phyloP scores from a whole-genome alignment of 1,140 invertebrate species.

The Laupala kohalensis region DNA sequence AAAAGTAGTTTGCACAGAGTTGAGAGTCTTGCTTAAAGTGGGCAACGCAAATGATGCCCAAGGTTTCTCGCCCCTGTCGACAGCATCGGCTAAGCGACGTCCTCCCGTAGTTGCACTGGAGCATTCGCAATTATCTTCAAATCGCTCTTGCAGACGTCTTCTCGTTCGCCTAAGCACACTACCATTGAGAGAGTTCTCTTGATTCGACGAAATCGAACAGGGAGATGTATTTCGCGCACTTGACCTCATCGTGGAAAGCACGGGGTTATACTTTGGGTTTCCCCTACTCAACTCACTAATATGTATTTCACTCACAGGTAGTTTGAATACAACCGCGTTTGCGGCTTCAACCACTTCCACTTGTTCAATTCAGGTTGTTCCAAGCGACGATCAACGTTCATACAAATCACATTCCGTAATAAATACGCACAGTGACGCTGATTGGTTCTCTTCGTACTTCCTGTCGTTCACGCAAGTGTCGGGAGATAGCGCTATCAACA shows the following conservation, averaged over 20 bases:
- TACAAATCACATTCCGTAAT: no score
- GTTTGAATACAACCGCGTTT: background rate
- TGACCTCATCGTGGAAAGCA: background rate
- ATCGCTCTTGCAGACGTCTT: conserved; percentile 30
- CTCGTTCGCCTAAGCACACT: conserved; percentile 13
- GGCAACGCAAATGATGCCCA: conserved; percentile 30
- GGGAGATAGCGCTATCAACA: no score
- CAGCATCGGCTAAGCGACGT: no score
- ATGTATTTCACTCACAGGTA: background rate
- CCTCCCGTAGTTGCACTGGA: conserved; percentile 13
- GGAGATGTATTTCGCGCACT: background rate
- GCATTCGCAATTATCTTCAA: conserved; percentile 27
- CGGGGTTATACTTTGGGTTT: background rate
- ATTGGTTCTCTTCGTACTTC: no score
- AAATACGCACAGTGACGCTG: no score
- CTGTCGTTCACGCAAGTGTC: no score
- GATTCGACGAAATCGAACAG: background rate
- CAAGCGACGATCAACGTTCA: no score
- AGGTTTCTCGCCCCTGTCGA: conserved; percentile 20
- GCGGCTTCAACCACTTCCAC: no score
- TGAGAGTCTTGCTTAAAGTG: conserved; percentile 40
- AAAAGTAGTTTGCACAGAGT: conserved; percentile 37
- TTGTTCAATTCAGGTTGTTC: no score
- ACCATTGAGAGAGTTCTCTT: background rate
- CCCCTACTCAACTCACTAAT: background rate